These are phyloP conservation scores for Lithophane socia DNA, from an alignment of 2,888 invertebrate genomes.

Conservation along the genomic window DNA sequence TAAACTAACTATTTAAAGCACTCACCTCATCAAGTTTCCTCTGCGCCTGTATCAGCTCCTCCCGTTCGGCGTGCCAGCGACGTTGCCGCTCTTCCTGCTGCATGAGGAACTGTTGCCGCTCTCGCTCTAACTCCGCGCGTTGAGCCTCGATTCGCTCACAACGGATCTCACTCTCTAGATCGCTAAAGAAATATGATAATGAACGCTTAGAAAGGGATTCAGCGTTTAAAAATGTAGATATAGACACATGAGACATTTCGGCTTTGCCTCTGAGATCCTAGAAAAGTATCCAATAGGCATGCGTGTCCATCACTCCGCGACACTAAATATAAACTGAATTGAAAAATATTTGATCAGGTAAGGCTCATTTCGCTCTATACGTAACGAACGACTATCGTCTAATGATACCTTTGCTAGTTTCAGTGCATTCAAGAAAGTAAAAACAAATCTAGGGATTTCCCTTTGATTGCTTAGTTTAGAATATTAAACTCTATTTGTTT, in stretches of 20 bases:
- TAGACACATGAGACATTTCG: not conserved
- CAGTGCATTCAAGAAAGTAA: not conserved
- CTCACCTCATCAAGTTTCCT: constrained; percentile 92
- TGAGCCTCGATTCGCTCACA: constrained; percentile 92
- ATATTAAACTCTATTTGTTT: constrained; percentile 15
- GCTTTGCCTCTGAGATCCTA: too few species aligned
- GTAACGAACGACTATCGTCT: not conserved
- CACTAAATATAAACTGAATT: not conserved
- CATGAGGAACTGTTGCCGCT: constrained; percentile 91
- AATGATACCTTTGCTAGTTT: not conserved
- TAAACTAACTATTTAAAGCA: not conserved
- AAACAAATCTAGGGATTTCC: not conserved
- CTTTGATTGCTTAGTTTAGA: not conserved
- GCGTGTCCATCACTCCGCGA: not conserved
- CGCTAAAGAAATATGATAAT: constrained; percentile 69
- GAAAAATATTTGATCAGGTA: not conserved
- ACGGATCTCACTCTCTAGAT: constrained; percentile 86
- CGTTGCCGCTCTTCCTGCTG: constrained; percentile 89
- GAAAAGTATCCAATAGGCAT: not conserved
- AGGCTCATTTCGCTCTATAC: not conserved
- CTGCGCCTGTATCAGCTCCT: constrained; percentile 93
- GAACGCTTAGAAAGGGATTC: constrained; percentile 18
- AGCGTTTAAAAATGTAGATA: constrained; percentile 11
- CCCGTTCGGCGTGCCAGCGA: constrained; percentile 88
- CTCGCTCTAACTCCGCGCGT: constrained; percentile 89